Base-by-base conservation (phyloP, 2,888 invertebrate species). In the Heliconius ismenius region DNA sequence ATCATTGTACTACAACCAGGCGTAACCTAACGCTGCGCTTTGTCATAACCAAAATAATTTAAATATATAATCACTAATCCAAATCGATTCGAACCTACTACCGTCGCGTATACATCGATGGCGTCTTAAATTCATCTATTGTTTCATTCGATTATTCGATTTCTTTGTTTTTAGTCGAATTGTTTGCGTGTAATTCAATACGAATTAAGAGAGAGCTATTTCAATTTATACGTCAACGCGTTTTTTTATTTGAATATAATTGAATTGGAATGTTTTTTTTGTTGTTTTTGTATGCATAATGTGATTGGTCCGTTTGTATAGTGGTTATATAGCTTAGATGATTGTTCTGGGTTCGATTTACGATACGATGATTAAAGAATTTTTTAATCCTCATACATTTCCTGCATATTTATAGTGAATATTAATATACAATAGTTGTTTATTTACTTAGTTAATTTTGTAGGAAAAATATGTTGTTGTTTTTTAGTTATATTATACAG, bases 131-230 rank as follows among this genome's bases (percentile, higher is more conserved):
- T 58, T 58, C 26, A 43, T 73, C 67, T 54, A 76, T 79, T 79
- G 79, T 79, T 79, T 79, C 75, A 76, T 73, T 76, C 74, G 79
- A 79, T 84, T 83, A 82, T 84, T 85, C 80, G 73, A 79, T 79
- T 77, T 78, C 86, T 88, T 89, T 89, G 90, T 87, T 83, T 79
- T 79, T n/a, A 69, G 70, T 73, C 65, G 81, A 80, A 82, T 83
- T 83, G 83, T 91, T 88, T 87, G 62, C 84, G 83, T 86, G 94
- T 90, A 93, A 94, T 89, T 92, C 92, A 92, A 94, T 94, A 93
- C 87, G 92, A 92, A 93, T 94, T 93, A 93, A 91, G 90, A 90
- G 90, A 86, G 80, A 86, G 83, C 84, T 81, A 82, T 86, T 87
- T 89, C 89, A 91, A 87, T 88, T 87, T 86, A 78, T 83, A 84